These are phyloP conservation scores for Drosophila fuyamai DNA, from an alignment of 1,140 invertebrate genomes.

Conservation along the genomic window DNA sequence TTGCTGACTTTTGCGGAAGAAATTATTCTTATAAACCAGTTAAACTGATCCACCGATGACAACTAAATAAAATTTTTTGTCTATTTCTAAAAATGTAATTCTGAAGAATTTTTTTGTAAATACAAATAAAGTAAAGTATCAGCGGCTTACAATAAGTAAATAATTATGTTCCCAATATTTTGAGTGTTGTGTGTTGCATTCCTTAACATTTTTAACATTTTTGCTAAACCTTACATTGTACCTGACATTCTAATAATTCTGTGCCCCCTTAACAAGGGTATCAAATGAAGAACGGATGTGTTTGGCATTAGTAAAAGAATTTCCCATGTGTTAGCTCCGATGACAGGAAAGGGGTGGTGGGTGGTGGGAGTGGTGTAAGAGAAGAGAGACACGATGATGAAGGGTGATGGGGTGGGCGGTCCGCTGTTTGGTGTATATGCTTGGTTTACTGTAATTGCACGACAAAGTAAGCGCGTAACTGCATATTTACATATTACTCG, in stretches of 20 bases:
- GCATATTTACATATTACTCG: conserved; percentile 82
- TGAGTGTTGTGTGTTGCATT: too few species aligned
- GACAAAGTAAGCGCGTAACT: conserved; percentile 82
- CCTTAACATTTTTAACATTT: too few species aligned
- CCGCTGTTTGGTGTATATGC: conserved; percentile 26
- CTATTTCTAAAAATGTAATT: too few species aligned
- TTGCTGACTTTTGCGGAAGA: too few species aligned
- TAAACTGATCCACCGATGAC: too few species aligned
- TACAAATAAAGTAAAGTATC: too few species aligned
- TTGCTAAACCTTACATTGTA: too few species aligned
- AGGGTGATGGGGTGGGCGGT: conserved; percentile 2
- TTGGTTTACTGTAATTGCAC: conserved; percentile 76
- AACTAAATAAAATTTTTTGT: too few species aligned
- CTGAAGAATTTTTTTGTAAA: too few species aligned
- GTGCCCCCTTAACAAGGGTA: conserved; percentile 51
- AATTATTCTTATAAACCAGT: too few species aligned
- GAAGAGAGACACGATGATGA: conserved; percentile 3
- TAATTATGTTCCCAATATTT: too few species aligned
- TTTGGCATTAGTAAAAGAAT: conserved; percentile 80
- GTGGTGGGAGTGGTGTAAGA: neutral
- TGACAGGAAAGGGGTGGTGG: conserved; percentile 7
- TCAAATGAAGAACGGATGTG: conserved; percentile 73
- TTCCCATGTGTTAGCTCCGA: conserved; percentile 54
- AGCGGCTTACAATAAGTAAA: too few species aligned
- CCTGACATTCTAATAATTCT: conserved; percentile 48